A percentile compares a stretch with the other conserved stretches of the same genome.
These are phyloP conservation scores for Neogobius melanostomus DNA, from an alignment of 2,113 vertebrate genomes.

Conservation along the genomic window DNA sequence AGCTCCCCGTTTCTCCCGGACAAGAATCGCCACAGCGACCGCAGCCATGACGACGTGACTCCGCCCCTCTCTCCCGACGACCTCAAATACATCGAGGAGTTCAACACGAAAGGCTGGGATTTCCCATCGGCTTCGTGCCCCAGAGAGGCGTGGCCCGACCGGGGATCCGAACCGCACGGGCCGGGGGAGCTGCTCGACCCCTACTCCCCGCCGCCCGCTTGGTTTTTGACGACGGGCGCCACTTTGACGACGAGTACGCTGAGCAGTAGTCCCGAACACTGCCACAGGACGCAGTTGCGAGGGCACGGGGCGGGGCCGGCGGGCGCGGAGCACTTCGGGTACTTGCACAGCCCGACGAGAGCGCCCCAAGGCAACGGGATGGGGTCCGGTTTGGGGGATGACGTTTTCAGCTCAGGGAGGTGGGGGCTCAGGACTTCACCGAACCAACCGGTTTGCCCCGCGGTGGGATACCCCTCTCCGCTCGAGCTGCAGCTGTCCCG, in stretches of 20 bases:
- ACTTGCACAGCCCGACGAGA: conserved; percentile 83
- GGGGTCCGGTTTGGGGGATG: conserved; percentile 74
- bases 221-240: conserved; percentile 94
- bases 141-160: conserved; percentile 79
- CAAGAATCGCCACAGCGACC: conserved; percentile 78
- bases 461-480: conserved; percentile 85
- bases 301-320: conserved; percentile 61
- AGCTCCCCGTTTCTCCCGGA: conserved; percentile 96
- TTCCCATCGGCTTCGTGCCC: conserved; percentile 68
- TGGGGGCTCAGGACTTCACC: conserved; percentile 82
- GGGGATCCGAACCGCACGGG: conserved; percentile 71
- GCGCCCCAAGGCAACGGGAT: conserved; percentile 79
- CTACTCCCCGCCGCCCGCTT: conserved; percentile 82
- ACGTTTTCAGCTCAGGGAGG: conserved; percentile 77
- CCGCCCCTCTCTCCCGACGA: conserved; percentile 96
- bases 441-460: conserved; percentile 77
- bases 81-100: conserved; percentile 97
- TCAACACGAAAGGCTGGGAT: conserved; percentile 90
- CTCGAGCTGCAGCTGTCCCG: conserved; percentile 87
- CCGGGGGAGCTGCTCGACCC: conserved; percentile 66
- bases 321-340: conserved; percentile 77
- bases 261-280: conserved; percentile 89
- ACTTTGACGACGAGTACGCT: conserved; percentile 93
- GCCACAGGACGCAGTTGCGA: conserved; percentile 82
- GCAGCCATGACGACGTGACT: conserved; percentile 83